Conservation (phyloP, 2,888 invertebrate species). For the Opisthograptis luteolata region DNA sequence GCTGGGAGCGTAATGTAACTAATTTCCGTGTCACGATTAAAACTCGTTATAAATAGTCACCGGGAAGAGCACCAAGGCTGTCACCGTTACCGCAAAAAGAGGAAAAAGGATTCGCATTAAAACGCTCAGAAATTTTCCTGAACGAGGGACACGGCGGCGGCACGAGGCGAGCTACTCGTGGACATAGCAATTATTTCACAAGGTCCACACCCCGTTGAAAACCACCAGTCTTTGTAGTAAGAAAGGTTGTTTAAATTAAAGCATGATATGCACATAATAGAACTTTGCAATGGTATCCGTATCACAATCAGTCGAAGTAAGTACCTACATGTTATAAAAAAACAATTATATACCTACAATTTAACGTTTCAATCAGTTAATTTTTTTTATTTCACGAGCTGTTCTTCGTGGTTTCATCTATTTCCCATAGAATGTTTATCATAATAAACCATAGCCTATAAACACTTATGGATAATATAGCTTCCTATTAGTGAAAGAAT, state of each 20-base stretch:
- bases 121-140: constrained; percentile 56
- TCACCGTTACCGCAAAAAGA: constrained; percentile 68
- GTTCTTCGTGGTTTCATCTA: too few species aligned
- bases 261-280: constrained; percentile 12
- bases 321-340: too few species aligned
- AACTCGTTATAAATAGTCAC: constrained; percentile 69
- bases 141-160: constrained; percentile 34
- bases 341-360: too few species aligned
- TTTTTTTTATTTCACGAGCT: too few species aligned
- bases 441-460: too few species aligned
- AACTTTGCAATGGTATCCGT: constrained; percentile 6
- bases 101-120: constrained; percentile 58
- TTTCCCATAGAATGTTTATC: too few species aligned
- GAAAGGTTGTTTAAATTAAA: constrained; percentile 24
- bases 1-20: constrained; percentile 64
- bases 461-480: too few species aligned
- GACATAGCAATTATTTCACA: constrained; percentile 23
- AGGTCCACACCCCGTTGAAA: constrained; percentile 17
- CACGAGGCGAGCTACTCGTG: constrained; percentile 16
- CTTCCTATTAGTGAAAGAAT: too few species aligned
- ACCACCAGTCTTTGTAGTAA: constrained; percentile 24
- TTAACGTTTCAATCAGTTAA: too few species aligned
- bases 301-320: too few species aligned
- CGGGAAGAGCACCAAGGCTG: constrained; percentile 54
- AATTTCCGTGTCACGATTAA: constrained; percentile 71